phyloP scores from a whole-genome alignment of 2,888 invertebrate species.

The Tiliacea citrago region DNA sequence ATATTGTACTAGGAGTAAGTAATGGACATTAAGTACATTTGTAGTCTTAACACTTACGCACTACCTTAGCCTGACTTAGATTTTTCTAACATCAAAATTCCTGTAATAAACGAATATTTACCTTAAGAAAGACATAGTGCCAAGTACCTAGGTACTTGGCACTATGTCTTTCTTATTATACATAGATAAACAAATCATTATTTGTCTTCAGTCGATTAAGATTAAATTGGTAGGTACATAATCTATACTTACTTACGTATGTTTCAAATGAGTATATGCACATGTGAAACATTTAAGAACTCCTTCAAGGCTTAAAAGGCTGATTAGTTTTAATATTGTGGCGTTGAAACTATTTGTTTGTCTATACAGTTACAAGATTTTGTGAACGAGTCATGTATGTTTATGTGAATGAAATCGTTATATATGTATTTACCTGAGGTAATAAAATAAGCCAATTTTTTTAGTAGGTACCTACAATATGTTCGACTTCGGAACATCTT shows the following conservation, averaged over 20 bases:
- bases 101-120: slow-evolving; percentile 16
- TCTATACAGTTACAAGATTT: slow-evolving; percentile 23
- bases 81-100: slow-evolving; percentile 9
- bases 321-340: slow-evolving; percentile 74
- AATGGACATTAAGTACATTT: slow-evolving; percentile 12
- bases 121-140: background rate
- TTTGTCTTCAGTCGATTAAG: slow-evolving; percentile 16
- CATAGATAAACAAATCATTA: slow-evolving; percentile 1
- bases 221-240: slow-evolving; percentile 18
- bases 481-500: background rate
- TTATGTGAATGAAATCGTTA: background rate
- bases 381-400: slow-evolving; percentile 19
- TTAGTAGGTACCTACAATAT: background rate
- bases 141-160: background rate
- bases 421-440: background rate
- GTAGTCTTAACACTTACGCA: slow-evolving; percentile 7
- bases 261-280: too few relatives aligned
- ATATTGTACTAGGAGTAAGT: slow-evolving; percentile 29
- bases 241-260: too few relatives aligned
- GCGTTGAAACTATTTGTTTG: slow-evolving; percentile 29
- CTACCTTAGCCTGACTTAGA: background rate
- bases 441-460: slow-evolving; percentile 11
- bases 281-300: slow-evolving; percentile 32
- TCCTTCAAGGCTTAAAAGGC: slow-evolving; percentile 75
- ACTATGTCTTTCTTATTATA: too few relatives aligned